Conservation (phyloP, 2,888 invertebrate genomes). For the Meghimatium bilineatum region DNA sequence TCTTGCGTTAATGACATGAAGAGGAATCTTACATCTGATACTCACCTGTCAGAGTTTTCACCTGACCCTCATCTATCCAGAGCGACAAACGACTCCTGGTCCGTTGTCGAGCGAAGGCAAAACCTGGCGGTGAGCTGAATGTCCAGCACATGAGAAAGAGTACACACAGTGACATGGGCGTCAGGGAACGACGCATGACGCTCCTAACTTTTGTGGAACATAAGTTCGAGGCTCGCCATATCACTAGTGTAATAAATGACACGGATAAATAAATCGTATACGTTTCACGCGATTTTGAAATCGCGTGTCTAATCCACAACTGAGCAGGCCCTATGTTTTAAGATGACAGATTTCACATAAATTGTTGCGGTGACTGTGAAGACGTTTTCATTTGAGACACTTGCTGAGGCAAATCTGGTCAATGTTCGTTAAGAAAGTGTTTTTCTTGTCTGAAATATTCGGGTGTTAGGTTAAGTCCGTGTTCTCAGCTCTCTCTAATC, state of each 20-base stretch:
- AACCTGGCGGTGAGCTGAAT: slow-evolving; percentile 29
- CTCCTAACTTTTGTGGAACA: slow-evolving; percentile 23
- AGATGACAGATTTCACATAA: neutral
- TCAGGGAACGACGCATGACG: slow-evolving; percentile 37
- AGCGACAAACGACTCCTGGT: slow-evolving; percentile 31
- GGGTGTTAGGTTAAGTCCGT: slow-evolving; percentile 33
- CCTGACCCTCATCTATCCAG: slow-evolving; percentile 42
- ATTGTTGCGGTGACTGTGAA: slow-evolving; percentile 27
- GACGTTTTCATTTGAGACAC: neutral
- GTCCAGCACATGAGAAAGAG: slow-evolving; percentile 34
- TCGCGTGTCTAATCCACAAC: slow-evolving; percentile 23
- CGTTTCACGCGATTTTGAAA: slow-evolving; percentile 38
- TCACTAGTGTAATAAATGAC: slow-evolving; percentile 29
- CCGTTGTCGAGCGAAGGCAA: slow-evolving; percentile 32
- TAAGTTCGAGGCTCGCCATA: slow-evolving; percentile 26
- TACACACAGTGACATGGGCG: slow-evolving; percentile 41
- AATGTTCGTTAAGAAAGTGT: slow-evolving; percentile 15
- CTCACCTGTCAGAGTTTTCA: slow-evolving; percentile 37
- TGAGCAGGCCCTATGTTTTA: slow-evolving; percentile 31
- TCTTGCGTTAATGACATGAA: too few species aligned
- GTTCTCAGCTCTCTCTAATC: slow-evolving; percentile 9
- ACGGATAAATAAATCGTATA: neutral
- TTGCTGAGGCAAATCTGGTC: neutral
- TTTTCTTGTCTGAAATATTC: neutral
- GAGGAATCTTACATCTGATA: too few species aligned